Percentiles rank a stretch among this genome's conserved stretches.
Conservation (phyloP, 2,888 invertebrate genomes). For the Amiota communis region DNA sequence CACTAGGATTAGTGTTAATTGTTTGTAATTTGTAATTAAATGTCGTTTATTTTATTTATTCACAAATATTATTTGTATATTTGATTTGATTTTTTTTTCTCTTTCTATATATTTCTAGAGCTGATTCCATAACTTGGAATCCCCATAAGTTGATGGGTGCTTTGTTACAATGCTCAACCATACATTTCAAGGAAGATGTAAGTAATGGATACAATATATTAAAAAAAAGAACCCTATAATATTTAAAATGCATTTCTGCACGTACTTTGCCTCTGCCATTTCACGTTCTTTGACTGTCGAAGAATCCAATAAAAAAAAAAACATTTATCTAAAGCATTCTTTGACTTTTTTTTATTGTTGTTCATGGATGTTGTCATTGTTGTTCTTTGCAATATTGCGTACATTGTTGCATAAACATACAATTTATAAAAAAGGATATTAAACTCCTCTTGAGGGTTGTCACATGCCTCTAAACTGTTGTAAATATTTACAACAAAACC, state of each 20-base stretch:
- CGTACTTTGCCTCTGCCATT: neutral
- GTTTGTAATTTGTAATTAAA: conserved; percentile 70
- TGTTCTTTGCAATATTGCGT: conserved; percentile 15
- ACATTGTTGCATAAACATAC: conserved; percentile 6
- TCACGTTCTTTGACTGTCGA: conserved; percentile 6
- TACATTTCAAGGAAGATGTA: conserved; percentile 97
- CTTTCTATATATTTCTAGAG: conserved; percentile 76
- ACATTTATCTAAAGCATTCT: conserved; percentile 23
- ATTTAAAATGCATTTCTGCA: neutral
- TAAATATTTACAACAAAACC: too few species aligned
- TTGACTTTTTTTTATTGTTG: conserved; percentile 10
- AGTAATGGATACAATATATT: conserved; percentile 71
- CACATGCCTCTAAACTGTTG: too few species aligned
- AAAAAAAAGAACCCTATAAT: neutral
- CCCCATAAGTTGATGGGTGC: conserved; percentile 99
- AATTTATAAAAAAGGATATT: neutral
- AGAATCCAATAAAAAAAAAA: neutral
- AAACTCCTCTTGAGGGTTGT: too few species aligned
- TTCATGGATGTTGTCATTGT: conserved; percentile 24
- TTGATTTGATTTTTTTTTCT: conserved; percentile 42
- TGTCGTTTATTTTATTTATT: conserved; percentile 59
- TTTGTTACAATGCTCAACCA: conserved; percentile 95
- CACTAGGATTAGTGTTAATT: conserved; percentile 69
- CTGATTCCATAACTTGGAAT: conserved; percentile 98
- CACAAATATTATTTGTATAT: conserved; percentile 30